Base-by-base conservation (phyloP, 2,113 vertebrate genomes). In the Paraplagusia blochii region DNA sequence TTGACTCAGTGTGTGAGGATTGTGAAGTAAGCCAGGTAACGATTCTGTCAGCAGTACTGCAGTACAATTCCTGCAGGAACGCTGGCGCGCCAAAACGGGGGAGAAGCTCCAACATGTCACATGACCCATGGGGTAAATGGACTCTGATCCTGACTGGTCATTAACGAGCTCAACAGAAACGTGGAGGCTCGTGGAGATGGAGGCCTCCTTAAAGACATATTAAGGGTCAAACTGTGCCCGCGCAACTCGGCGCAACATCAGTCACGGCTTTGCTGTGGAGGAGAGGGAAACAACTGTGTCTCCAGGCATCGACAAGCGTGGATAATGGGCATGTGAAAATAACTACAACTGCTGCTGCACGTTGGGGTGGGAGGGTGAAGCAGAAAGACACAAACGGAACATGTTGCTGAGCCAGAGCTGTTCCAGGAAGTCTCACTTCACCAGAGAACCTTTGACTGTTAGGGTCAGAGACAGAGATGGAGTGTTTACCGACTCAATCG, bases 261-360 rank as follows among this genome's bases (percentile, higher is more conserved):
- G 75, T 59, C 16, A n/a, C n/a, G n/a, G n/a, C n/a, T n/a, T n/a
- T n/a, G 42, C 66, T 33, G 53, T 9, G 22, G 42, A n/a, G 42
- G 42, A 15, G 14, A 15, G 7, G 7, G 19, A 54, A 66, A 58
- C 14, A 76, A 65, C 8, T 58, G 55, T 74, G 80, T 80, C 85
- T 81, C 0, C 48, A 69, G 79, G 85, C 84, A 75, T 86, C 87
- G 85, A 84, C 84, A 84, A 83, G 72, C 72, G 51, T 81, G 82
- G 74, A 85, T 75, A 86, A 85, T 82, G 75, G 69, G 39, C 63
- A 59, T 75, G 63, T 67, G 69, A 76, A 84, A 81, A 84, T 75
- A 78, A 71, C 61, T 56, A 75, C 72, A 69, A 82, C 62, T 58
- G 75, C 61, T 59, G 58, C 46, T 53, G 79, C 79, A 71, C 35